phyloP scores from a whole-genome alignment of 1,140 invertebrate species.

The Triops longicaudatus region DNA sequence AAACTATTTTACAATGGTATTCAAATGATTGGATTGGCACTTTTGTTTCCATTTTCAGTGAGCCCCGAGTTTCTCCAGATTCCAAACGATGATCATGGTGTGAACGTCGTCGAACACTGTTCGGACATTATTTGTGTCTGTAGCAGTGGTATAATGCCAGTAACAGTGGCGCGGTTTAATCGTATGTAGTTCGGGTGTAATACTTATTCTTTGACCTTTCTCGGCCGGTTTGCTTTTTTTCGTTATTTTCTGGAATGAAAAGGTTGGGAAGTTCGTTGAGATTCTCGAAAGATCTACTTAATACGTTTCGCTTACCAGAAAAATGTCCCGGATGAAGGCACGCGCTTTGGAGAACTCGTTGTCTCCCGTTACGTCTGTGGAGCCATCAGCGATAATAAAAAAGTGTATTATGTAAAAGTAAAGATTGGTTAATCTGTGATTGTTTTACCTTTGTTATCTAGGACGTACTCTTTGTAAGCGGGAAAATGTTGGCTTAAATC shows the following conservation, averaged over 20 bases:
- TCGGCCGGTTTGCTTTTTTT: not conserved
- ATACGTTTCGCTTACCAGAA: conserved; percentile 45
- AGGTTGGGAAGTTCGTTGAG: not conserved
- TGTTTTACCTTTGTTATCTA: conserved; percentile 37
- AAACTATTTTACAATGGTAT: not conserved
- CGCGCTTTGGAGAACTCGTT: conserved; percentile 56
- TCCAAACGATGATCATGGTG: conserved; percentile 56
- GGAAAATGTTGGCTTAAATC: conserved; percentile 56
- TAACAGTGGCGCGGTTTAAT: conserved; percentile 37
- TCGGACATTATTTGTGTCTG: conserved; percentile 60
- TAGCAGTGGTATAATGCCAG: conserved; percentile 62
- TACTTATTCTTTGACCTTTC: not conserved
- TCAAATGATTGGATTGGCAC: not conserved
- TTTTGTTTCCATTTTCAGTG: conserved; percentile 28
- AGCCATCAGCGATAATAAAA: conserved; percentile 21
- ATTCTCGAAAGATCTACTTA: not conserved
- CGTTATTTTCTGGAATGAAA: not conserved
- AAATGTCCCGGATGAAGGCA: conserved; percentile 57
- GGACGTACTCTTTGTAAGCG: conserved; percentile 48
- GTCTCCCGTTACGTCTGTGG: conserved; percentile 37
- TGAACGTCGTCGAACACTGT: conserved; percentile 62
- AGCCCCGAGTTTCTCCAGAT: conserved; percentile 43
- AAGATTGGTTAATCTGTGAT: not conserved
- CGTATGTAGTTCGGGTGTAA: not conserved
- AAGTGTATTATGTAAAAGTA: conserved; percentile 7